These are phyloP conservation scores for Drosophila sproati DNA, from an alignment of 1,140 invertebrate species.

Conservation along the genomic window DNA sequence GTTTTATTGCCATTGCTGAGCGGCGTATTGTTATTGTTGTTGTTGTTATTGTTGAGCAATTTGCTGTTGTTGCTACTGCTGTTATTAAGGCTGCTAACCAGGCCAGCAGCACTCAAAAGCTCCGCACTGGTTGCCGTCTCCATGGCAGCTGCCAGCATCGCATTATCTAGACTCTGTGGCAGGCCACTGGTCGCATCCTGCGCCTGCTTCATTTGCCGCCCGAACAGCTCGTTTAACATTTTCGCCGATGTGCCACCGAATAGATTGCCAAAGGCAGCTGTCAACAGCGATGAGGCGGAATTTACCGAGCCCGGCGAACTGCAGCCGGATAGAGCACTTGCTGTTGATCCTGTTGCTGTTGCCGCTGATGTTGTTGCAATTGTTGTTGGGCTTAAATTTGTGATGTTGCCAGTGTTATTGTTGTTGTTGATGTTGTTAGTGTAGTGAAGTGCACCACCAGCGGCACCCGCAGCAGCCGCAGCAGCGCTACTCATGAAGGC, in stretches of 20 bases:
- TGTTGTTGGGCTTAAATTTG: constrained; percentile 22
- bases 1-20: constrained; percentile 65
- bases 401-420: constrained; percentile 24
- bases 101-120: constrained; percentile 60
- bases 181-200: constrained; percentile 88
- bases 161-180: constrained; percentile 81
- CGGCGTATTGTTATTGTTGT: constrained; percentile 54
- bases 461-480: constrained; percentile 84
- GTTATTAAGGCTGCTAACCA: constrained; percentile 65
- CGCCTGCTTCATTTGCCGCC: constrained; percentile 90
- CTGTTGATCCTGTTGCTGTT: constrained; percentile 24
- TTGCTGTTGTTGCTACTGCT: constrained; percentile 67
- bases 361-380: constrained; percentile 16
- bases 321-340: constrained; percentile 53
- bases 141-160: constrained; percentile 82
- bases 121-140: constrained; percentile 84
- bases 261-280: constrained; percentile 88
- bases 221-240: constrained; percentile 93
- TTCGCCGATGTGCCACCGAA: constrained; percentile 91
- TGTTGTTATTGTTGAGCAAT: constrained; percentile 66
- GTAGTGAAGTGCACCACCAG: constrained; percentile 89
- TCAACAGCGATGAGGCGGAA: constrained; percentile 68
- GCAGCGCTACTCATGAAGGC: constrained; percentile 89
- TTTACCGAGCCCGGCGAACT: constrained; percentile 68
- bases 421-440: constrained; percentile 57